These are phyloP conservation scores for Drosophila sordidapex DNA, from an alignment of 2,888 invertebrate genomes.

Conservation along the genomic window DNA sequence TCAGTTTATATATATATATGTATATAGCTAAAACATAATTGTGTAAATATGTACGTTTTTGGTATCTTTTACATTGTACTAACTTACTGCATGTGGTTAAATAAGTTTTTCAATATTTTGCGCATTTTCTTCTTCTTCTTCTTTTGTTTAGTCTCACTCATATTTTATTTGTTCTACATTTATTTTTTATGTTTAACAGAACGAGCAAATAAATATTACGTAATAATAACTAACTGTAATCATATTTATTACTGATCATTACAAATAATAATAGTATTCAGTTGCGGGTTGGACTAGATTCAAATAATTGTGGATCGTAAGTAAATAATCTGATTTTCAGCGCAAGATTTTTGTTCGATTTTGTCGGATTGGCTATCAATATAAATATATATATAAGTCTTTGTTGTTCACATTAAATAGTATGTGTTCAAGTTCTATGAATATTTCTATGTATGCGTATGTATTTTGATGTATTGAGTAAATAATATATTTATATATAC, in stretches of 20 bases:
- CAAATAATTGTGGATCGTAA: background rate
- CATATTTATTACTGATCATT: background rate
- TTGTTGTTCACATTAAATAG: constrained; percentile 69
- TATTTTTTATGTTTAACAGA: constrained; percentile 20
- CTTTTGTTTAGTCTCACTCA: constrained; percentile 60
- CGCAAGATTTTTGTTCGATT: constrained; percentile 42
- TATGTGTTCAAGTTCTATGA: constrained; percentile 32
- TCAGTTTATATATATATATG: background rate
- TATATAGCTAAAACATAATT: constrained; percentile 17
- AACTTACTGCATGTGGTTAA: constrained; percentile 37
- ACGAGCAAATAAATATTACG: constrained; percentile 14
- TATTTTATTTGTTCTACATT: constrained; percentile 59
- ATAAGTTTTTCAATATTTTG: constrained; percentile 45
- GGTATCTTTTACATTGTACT: constrained; percentile 44
- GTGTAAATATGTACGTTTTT: constrained; percentile 30
- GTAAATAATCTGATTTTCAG: constrained; percentile 33
- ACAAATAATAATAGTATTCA: background rate
- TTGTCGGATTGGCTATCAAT: constrained; percentile 46
- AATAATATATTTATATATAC: constrained; percentile 21
- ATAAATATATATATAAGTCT: constrained; percentile 68
- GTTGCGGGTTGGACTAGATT: constrained; percentile 31
- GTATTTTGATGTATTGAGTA: constrained; percentile 11
- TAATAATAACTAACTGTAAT: background rate
- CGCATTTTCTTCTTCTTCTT: constrained; percentile 38
- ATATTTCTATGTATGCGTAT: constrained; percentile 36